A percentile compares a stretch with the other conserved stretches of the same genome.
Conservation (phyloP, 2,113 vertebrate genomes). For the Spilogale gracilis region DNA sequence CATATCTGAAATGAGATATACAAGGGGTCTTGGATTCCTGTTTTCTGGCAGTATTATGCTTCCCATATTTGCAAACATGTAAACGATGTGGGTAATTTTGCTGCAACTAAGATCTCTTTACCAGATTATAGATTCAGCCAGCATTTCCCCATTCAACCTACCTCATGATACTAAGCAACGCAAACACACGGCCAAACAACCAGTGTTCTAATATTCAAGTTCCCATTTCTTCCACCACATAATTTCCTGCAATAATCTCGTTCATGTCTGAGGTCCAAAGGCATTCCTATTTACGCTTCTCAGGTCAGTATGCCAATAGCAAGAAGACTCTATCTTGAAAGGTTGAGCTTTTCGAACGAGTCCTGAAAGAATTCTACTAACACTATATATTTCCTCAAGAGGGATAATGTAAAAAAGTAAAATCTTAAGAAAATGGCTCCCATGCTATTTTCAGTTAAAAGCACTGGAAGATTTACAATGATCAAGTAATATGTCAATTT, state of each 20-base stretch:
- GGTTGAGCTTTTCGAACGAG: not conserved
- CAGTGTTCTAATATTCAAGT: not conserved
- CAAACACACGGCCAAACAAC: constrained; percentile 57
- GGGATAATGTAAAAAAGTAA: not conserved
- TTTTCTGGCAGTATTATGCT: not conserved
- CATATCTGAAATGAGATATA: not conserved
- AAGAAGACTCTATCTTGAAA: not conserved
- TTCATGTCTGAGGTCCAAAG: constrained; percentile 4
- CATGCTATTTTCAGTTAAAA: constrained; percentile 51
- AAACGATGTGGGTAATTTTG: not conserved
- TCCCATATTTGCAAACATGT: constrained; percentile 19
- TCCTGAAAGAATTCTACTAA: constrained; percentile 41
- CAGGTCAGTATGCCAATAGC: constrained; percentile 24
- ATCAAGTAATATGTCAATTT: constrained; percentile 53
- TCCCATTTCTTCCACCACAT: constrained; percentile 58
- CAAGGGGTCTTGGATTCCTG: not conserved
- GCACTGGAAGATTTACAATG: constrained; percentile 46
- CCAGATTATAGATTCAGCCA: constrained; percentile 51
- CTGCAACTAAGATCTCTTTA: not conserved
- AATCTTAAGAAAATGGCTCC: constrained; percentile 43
- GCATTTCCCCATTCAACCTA: not conserved
- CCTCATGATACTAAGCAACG: constrained; percentile 60
- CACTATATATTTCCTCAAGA: not conserved
- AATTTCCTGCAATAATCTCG: constrained; percentile 70
- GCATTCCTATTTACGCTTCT: not conserved